Evolutionary conservation across 2,888 invertebrate species (phyloP).

Genomic region (Zaprionus bogoriensis): DNA sequence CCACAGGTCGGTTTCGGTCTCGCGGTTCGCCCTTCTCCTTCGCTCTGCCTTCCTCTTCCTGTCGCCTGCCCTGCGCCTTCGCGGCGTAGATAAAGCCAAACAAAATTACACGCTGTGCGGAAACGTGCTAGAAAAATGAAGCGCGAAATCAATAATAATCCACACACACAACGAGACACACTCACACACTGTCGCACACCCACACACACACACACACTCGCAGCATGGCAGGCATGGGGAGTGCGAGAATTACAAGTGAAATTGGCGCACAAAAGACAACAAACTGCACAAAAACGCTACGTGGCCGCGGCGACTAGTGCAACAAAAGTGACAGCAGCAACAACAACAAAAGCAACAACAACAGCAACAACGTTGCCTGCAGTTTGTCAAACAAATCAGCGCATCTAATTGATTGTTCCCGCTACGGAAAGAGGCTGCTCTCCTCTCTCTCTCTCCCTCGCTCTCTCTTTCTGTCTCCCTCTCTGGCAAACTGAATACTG

Average conservation of each 20-base stretch:
- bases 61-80: no score
- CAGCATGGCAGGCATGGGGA: background rate
- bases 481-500: constrained; percentile 25
- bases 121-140: constrained; percentile 76
- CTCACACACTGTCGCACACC: background rate
- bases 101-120: constrained; percentile 75
- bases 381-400: constrained; percentile 68
- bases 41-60: background rate
- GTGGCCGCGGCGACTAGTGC: constrained; percentile 46
- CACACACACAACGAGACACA: constrained; percentile 44
- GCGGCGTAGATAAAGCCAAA: constrained; percentile 65
- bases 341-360: constrained; percentile 9
- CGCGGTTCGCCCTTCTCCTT: constrained; percentile 14
- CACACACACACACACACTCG: background rate
- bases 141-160: constrained; percentile 75
- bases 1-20: constrained; percentile 47
- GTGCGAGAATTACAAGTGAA: constrained; percentile 45
- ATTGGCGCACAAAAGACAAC: constrained; percentile 53
- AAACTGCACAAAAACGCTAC: constrained; percentile 43
- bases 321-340: constrained; percentile 32
- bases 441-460: background rate
- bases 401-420: constrained; percentile 60
- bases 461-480: background rate
- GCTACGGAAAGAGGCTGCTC: constrained; percentile 5
- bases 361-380: constrained; percentile 28